Base-by-base conservation (phyloP, 2,797 vertebrate species). In the Pseudochirops corinnae region DNA sequence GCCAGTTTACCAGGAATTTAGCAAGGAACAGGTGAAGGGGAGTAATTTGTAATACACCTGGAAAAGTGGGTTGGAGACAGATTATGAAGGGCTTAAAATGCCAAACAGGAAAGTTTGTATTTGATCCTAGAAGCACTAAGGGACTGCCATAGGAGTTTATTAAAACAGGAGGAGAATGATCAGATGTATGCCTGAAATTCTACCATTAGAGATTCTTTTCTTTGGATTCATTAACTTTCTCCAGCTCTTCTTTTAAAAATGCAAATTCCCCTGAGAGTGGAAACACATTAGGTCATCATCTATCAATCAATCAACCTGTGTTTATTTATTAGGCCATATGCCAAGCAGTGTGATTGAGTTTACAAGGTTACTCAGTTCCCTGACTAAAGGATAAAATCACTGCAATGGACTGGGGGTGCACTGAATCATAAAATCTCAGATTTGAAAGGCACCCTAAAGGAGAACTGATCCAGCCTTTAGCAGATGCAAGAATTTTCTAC, bases 81-180 rank as follows among this genome's bases (percentile, higher is more conserved):
- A 29, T 12, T 46, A 29, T 53, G 55, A 62, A 96, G 9, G 92
- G 74, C 52, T 91, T 60, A 62, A 10, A 74, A n/a, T 90, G 33
- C 31, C 90, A 14, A 24, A 52, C 53, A 93, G 90, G 60, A n/a
- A 21, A 33, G 14, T 90, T 39, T 13, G 13, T 67, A n/a, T 29
- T 94, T 91, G 60, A 58, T 55, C 28, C 87, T 33, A 46, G 16
- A 57, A 53, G 94, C 87, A 74, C 90, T 5, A 29, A 13, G 52
- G 31, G 96, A n/a, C 21, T 94, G 87, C 53, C 14, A 31, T 50
- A 91, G 39, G 50, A 90, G 87, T 39, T 29, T 28, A 62, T 29
- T 28, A 87, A 93, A 93, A n/a, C 62, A 90, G 62, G 50, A 46
- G 87, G 94, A 24, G 13, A n/a, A 14, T 90, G 62, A 96, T 18